These are phyloP conservation scores for Callocephalon fimbriatum DNA, from an alignment of 2,113 vertebrate species.

Conservation along the genomic window DNA sequence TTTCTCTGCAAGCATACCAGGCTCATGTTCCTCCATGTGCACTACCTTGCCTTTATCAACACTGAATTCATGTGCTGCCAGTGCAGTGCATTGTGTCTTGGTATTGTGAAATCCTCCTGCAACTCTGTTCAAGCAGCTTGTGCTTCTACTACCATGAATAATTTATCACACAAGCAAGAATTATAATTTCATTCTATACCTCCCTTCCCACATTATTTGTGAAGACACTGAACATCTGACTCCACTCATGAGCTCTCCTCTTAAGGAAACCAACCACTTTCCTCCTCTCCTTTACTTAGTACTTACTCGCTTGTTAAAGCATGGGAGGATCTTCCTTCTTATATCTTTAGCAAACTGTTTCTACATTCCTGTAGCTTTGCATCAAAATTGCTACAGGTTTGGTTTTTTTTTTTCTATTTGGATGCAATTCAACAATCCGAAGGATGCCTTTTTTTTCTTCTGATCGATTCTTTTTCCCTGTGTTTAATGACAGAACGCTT, in stretches of 20 bases:
- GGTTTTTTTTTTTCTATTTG: background rate
- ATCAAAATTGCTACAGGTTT: background rate
- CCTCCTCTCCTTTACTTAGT: background rate
- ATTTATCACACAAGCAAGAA: background rate
- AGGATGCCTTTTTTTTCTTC: background rate
- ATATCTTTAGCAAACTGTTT: background rate
- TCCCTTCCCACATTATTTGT: background rate
- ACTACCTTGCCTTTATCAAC: background rate
- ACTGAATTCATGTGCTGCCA: background rate
- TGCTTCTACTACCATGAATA: background rate
- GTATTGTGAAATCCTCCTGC: background rate
- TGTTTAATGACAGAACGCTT: background rate
- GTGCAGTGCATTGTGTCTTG: accelerated
- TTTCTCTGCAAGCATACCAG: background rate
- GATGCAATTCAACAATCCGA: background rate
- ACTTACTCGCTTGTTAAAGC: background rate
- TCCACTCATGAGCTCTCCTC: background rate
- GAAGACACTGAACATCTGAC: background rate
- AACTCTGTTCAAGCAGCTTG: background rate
- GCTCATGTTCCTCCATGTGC: background rate
- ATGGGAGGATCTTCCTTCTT: background rate
- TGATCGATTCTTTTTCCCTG: background rate
- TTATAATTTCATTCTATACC: background rate
- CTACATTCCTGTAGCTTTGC: background rate
- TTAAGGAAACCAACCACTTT: background rate